A percentile compares a stretch with the other conserved stretches of the same genome.
These are phyloP conservation scores for Cephus pulcher DNA, from an alignment of 2,888 invertebrate genomes.

Conservation along the genomic window DNA sequence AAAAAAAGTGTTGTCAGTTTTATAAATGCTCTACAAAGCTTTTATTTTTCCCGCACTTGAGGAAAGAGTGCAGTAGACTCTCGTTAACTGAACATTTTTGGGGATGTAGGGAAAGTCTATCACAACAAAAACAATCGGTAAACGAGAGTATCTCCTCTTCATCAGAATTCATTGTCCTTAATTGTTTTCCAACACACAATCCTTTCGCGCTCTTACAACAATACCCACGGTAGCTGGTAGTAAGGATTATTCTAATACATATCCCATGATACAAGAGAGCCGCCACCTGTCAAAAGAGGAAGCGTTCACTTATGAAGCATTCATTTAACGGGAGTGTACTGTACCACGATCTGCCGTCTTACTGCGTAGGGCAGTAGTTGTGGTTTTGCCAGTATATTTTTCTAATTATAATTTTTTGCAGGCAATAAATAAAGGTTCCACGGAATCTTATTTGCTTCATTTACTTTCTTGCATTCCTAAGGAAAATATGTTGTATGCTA, in stretches of 20 bases:
- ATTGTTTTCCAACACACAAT: neutral
- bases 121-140: neutral
- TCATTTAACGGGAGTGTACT: no score
- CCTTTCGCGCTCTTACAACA: neutral
- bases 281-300: neutral
- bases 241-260: neutral
- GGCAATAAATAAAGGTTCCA: neutral
- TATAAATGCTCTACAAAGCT: neutral
- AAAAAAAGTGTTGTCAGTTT: constrained; percentile 8
- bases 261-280: neutral
- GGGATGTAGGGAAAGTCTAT: neutral
- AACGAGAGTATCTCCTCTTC: neutral
- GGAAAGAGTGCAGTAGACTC: neutral
- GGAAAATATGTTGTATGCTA: neutral
- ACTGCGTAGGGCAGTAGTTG: neutral
- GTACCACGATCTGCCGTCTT: neutral
- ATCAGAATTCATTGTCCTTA: neutral
- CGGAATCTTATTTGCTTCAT: neutral
- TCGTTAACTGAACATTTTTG: neutral
- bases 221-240: neutral
- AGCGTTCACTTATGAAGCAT: no score
- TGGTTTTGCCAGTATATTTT: neutral
- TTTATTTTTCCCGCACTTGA: neutral
- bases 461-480: neutral
- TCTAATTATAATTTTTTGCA: neutral